These are phyloP conservation scores for Latrodectus hesperus DNA, from an alignment of 2,888 invertebrate genomes.

Conservation along the genomic window DNA sequence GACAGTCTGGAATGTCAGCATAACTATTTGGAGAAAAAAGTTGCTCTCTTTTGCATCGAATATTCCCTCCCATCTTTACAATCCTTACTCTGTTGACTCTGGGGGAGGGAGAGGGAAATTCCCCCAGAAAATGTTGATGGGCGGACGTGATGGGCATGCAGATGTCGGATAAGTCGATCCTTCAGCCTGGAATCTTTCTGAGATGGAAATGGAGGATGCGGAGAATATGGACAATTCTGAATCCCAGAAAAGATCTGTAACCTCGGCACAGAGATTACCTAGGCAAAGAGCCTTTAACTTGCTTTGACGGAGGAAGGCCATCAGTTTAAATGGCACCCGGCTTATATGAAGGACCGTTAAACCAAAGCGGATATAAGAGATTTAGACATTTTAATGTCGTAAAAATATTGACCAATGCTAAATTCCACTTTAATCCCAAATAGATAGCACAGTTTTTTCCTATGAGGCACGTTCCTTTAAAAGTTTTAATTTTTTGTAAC, in stretches of 20 bases:
- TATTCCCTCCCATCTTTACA: conserved; percentile 11
- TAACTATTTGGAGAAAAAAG: conserved; percentile 6
- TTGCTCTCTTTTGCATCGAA: conserved; percentile 39
- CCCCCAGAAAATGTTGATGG: conserved; percentile 37
- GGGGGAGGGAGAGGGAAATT: conserved; percentile 1
- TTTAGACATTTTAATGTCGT: not conserved
- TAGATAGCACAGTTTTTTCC: no score
- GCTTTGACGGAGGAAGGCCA: not conserved
- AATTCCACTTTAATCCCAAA: no score
- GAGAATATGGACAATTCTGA: conserved; percentile 27
- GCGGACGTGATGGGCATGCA: conserved; percentile 49
- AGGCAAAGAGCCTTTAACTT: not conserved
- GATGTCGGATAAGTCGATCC: conserved; percentile 47
- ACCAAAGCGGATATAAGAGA: not conserved
- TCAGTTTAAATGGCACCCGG: not conserved
- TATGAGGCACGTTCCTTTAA: no score
- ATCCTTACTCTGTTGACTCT: not conserved
- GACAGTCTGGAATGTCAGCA: not conserved
- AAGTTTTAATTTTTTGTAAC: no score
- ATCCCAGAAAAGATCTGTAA: not conserved
- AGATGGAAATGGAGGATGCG: not conserved
- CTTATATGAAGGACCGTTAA: not conserved
- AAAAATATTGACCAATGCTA: not conserved
- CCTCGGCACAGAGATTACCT: not conserved
- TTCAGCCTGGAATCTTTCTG: not conserved